These are phyloP conservation scores for Scophthalmus maximus DNA, from an alignment of 2,113 vertebrate species.

Conservation along the genomic window DNA sequence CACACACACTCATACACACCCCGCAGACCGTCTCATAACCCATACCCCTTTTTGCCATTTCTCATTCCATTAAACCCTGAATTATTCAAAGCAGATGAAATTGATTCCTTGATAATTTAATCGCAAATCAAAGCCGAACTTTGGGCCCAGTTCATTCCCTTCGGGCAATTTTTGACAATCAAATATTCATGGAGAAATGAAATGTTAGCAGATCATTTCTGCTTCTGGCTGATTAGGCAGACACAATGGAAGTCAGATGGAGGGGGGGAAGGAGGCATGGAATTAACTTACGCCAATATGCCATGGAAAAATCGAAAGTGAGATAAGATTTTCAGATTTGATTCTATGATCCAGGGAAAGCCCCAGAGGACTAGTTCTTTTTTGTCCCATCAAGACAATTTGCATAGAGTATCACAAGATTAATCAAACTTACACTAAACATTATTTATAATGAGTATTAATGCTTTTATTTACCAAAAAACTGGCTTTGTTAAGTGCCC, in stretches of 20 bases:
- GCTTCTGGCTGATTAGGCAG: conserved; percentile 74
- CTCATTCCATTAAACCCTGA: conserved; percentile 81
- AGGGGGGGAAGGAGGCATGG: conserved; percentile 51
- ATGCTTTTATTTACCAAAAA: conserved; percentile 1
- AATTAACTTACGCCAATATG: conserved; percentile 67
- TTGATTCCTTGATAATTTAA: conserved; percentile 84
- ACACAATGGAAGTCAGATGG: conserved; percentile 75
- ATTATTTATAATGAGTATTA: conserved; percentile 1
- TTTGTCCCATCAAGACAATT: conserved; percentile 33
- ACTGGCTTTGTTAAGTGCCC: too few species aligned
- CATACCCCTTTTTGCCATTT: conserved; percentile 63
- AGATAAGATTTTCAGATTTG: conserved; percentile 64
- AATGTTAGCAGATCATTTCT: conserved; percentile 82
- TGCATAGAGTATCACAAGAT: conserved; percentile 17
- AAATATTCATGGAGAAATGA: conserved; percentile 83
- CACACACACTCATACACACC: conserved; percentile 17
- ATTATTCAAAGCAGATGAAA: conserved; percentile 84
- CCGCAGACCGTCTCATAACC: conserved; percentile 70
- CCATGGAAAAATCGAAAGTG: conserved; percentile 60
- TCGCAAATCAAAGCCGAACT: conserved; percentile 81
- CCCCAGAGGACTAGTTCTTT: background rate
- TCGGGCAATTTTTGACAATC: conserved; percentile 79
- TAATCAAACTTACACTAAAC: conserved; percentile 1
- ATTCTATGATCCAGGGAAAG: conserved; percentile 49
- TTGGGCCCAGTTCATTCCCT: conserved; percentile 71